Conservation (phyloP, 2,888 invertebrate genomes). For the Sphaerophoria taeniata region DNA sequence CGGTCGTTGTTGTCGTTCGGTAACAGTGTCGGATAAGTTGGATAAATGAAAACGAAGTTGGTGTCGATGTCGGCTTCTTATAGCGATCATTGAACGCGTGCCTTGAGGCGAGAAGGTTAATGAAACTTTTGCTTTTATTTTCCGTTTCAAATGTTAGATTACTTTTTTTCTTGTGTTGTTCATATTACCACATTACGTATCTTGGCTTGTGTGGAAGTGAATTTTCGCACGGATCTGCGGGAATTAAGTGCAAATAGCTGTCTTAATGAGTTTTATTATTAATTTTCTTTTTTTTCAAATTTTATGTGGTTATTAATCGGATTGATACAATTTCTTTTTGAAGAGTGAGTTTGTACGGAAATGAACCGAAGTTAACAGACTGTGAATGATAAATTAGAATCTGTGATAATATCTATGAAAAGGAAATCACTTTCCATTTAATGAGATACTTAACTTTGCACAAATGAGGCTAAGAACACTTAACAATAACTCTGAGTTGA, state of each 20-base stretch:
- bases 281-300: neutral
- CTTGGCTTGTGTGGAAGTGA: slow-evolving; percentile 5
- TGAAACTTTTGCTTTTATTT: slow-evolving; percentile 73
- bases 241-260: slow-evolving; percentile 7
- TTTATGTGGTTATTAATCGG: neutral
- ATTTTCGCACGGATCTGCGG: slow-evolving; percentile 1
- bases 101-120: slow-evolving; percentile 60
- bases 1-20: slow-evolving; percentile 10
- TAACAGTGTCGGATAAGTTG: neutral
- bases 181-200: slow-evolving; percentile 22
- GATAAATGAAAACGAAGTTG: neutral
- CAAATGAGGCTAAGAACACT: no score
- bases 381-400: neutral
- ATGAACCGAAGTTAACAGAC: neutral
- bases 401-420: neutral
- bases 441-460: no score
- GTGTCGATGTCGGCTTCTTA: slow-evolving; percentile 4
- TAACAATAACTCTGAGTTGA: no score
- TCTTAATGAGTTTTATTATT: slow-evolving; percentile 10
- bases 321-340: neutral
- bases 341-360: no score
- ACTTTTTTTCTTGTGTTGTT: slow-evolving; percentile 26
- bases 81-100: slow-evolving; percentile 65
- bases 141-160: slow-evolving; percentile 55
- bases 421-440: no score